These are phyloP conservation scores for Patiria miniata DNA, from an alignment of 35 echinoderm and acorn worm species.

Conservation along the genomic window DNA sequence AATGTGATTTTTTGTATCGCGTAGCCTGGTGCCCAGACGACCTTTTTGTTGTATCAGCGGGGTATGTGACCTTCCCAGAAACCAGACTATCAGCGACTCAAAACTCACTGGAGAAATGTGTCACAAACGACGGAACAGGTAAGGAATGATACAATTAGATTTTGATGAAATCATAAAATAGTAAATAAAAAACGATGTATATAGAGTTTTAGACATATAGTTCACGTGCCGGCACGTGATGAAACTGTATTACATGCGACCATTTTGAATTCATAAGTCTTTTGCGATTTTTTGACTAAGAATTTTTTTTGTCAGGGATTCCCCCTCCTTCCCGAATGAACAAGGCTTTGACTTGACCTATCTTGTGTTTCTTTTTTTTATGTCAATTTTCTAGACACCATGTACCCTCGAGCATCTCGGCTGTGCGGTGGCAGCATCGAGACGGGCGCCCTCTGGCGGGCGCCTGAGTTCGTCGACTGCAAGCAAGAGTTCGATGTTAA, in stretches of 20 bases:
- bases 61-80: not conserved
- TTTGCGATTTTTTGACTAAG: no score
- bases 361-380: not conserved
- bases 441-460: not conserved
- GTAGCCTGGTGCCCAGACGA: slow-evolving; percentile 16
- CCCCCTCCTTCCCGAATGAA: no score
- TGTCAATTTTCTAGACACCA: not conserved
- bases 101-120: slow-evolving; percentile 3
- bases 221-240: no score
- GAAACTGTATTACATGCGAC: no score
- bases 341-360: not conserved
- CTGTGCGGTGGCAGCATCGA: not conserved
- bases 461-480: not conserved
- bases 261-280: no score
- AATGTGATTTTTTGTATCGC: not conserved
- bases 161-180: no score
- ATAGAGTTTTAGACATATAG: no score
- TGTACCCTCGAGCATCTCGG: not conserved
- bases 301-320: no score
- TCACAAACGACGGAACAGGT: not conserved
- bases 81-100: not conserved
- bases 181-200: no score
- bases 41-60: not conserved
- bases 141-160: not conserved
- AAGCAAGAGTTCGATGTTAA: not conserved